phyloP scores from a whole-genome alignment of 2,797 vertebrate genomes.

The Kryptolebias ocellatus region DNA sequence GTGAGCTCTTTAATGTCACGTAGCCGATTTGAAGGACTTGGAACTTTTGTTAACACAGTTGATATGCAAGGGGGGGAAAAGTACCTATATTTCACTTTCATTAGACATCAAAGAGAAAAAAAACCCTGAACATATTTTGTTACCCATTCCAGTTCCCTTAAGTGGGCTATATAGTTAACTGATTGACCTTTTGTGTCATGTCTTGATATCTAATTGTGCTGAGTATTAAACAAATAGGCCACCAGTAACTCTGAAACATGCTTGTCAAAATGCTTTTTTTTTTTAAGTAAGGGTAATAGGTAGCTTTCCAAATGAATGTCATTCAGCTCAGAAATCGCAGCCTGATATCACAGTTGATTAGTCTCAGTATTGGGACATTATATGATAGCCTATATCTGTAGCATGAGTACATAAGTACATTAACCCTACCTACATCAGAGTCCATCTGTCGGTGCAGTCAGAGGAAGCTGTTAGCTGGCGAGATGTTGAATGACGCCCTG shows the following conservation, averaged over 20 bases:
- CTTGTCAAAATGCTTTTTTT: conserved; percentile 69
- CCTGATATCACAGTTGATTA: conserved; percentile 74
- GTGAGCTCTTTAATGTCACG: conserved; percentile 64
- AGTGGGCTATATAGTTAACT: conserved; percentile 70
- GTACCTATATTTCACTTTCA: conserved; percentile 62
- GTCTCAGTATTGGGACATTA: conserved; percentile 76
- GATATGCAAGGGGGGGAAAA: conserved; percentile 21
- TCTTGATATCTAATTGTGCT: conserved; percentile 75
- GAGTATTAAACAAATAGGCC: conserved; percentile 73
- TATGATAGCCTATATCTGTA: conserved; percentile 83
- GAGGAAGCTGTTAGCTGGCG: conserved; percentile 65
- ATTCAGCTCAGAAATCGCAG: conserved; percentile 73
- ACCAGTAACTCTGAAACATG: conserved; percentile 72
- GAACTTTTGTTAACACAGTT: conserved; percentile 62
- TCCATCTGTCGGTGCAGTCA: conserved; percentile 72
- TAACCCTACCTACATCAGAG: conserved; percentile 73
- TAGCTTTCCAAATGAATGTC: conserved; percentile 79
- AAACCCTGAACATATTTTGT: conserved; percentile 48
- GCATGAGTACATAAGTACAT: conserved; percentile 81
- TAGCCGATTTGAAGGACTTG: conserved; percentile 70
- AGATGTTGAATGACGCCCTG: conserved; percentile 64
- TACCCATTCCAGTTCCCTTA: conserved; percentile 44
- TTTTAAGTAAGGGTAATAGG: conserved; percentile 65
- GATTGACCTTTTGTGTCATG: conserved; percentile 73
- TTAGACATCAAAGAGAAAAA: conserved; percentile 43